Conservation (phyloP, 2,797 vertebrate species). For the Pogonophryne albipinna region DNA sequence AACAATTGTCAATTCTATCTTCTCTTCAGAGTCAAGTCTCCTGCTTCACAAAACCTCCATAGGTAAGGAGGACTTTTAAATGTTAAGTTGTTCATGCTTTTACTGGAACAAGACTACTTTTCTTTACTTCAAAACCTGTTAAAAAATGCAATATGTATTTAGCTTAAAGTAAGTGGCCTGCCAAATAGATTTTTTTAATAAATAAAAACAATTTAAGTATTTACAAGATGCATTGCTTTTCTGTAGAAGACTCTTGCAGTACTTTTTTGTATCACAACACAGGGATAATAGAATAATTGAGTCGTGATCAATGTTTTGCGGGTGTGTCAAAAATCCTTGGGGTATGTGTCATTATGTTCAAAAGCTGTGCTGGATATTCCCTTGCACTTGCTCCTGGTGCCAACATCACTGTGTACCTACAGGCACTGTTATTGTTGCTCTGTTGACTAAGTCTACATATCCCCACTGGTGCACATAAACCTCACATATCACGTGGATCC, state of each 20-base stretch:
- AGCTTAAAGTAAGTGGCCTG: too few relatives aligned
- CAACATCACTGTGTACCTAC: conserved; percentile 65
- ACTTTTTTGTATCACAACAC: neutral
- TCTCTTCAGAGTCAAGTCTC: neutral
- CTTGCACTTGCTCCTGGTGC: conserved; percentile 44
- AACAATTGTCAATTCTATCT: neutral
- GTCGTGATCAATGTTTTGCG: conserved; percentile 27
- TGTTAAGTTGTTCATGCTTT: neutral
- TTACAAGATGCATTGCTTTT: neutral
- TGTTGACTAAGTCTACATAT: conserved; percentile 71
- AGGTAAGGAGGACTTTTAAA: too few relatives aligned
- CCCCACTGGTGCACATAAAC: conserved; percentile 64
- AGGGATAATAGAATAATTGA: conserved; percentile 3
- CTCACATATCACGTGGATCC: conserved; percentile 65
- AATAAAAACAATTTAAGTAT: neutral
- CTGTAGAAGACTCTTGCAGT: neutral
- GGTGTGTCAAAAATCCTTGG: conserved; percentile 44
- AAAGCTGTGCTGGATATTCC: conserved; percentile 57
- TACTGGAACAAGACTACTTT: neutral
- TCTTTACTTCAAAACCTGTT: neutral
- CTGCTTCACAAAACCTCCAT: neutral
- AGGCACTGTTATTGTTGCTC: conserved; percentile 66
- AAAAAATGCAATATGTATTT: neutral
- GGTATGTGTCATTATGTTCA: conserved; percentile 44
- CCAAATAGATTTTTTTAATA: neutral